Conservation (phyloP, 2,113 vertebrate genomes). For the Lophius piscatorius region DNA sequence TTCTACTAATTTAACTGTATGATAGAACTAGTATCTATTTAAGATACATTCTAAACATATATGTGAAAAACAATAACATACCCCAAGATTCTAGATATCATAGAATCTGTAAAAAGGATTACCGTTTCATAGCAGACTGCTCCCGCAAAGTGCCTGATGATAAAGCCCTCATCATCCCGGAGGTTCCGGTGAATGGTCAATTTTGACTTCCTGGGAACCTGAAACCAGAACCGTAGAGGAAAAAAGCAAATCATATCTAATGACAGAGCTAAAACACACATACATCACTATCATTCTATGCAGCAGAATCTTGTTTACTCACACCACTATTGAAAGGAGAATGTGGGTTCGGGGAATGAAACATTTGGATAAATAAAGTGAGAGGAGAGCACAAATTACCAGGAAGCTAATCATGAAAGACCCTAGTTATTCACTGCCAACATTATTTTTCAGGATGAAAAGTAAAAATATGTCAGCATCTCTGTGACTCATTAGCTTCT, state of each 20-base stretch:
- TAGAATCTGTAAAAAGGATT: conserved; percentile 45
- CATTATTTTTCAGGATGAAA: background rate
- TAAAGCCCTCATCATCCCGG: conserved; percentile 96
- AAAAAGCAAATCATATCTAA: conserved; percentile 12
- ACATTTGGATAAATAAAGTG: background rate
- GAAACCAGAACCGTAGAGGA: conserved; percentile 79
- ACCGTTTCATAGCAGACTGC: conserved; percentile 99
- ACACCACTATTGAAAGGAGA: conserved; percentile 4
- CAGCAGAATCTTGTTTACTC: conserved; percentile 15
- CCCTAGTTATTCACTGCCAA: background rate
- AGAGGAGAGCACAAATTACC: background rate
- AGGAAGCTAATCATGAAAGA: background rate
- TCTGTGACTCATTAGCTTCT: conserved; percentile 16
- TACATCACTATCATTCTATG: conserved; percentile 20
- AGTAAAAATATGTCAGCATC: background rate
- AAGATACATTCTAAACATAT: background rate
- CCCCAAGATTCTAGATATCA: background rate
- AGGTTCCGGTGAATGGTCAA: conserved; percentile 93
- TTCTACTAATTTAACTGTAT: background rate
- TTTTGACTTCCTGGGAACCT: conserved; percentile 98
- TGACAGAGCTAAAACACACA: conserved; percentile 20
- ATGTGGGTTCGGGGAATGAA: background rate
- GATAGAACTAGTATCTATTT: background rate
- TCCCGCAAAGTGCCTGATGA: conserved; percentile 96
- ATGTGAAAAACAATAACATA: conserved; percentile 2